Evolutionary conservation across 2,113 vertebrate genomes (phyloP).

Genomic region (Macroglossus sobrinus): DNA sequence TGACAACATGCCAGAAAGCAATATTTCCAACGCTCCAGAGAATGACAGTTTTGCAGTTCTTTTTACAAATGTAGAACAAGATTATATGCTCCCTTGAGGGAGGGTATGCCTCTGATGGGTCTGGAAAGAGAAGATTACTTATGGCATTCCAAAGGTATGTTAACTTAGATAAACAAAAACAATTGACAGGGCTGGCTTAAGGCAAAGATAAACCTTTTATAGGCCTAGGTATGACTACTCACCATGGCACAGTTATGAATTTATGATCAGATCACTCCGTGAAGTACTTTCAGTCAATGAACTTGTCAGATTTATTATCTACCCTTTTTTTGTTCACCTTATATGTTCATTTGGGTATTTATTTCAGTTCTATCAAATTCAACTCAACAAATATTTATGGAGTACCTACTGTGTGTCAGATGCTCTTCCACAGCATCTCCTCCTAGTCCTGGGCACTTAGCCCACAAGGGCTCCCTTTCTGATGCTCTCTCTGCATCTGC

Average conservation of each 20-base stretch:
- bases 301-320: background rate
- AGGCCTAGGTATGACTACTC: background rate
- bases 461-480: background rate
- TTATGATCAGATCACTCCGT: background rate
- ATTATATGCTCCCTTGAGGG: no score
- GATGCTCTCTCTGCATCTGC: background rate
- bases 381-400: background rate
- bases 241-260: background rate
- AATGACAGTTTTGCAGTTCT: background rate
- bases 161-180: background rate
- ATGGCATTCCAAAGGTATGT: background rate
- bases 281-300: background rate
- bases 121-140: background rate
- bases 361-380: background rate
- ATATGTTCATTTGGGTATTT: background rate
- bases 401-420: background rate
- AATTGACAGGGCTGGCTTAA: background rate
- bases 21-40: no score
- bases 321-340: background rate
- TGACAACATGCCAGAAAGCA: background rate
- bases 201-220: background rate
- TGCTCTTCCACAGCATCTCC: background rate
- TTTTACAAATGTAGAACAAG: no score
- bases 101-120: background rate
- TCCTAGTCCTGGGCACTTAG: background rate